Percentiles rank a stretch among this genome's conserved stretches.
phyloP scores from a whole-genome alignment of 1,140 invertebrate species.

The Mizuhopecten yessoensis region DNA sequence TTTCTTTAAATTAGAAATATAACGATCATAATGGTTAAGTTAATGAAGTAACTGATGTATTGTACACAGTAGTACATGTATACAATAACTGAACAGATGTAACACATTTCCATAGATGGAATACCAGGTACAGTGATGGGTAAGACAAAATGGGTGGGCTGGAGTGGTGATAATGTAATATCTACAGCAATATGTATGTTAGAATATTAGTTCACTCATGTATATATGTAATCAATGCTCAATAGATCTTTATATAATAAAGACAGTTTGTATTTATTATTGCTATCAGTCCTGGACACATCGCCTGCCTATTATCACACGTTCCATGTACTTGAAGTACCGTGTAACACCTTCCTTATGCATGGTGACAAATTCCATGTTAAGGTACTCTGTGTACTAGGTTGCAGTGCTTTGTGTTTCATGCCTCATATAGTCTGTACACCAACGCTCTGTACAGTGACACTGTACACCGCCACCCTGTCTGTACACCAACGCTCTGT shows the following conservation, averaged over 20 bases:
- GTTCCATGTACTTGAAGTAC: neutral
- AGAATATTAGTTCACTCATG: conserved; percentile 18
- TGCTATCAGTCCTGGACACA: neutral
- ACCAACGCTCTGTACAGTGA: neutral
- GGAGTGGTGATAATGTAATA: neutral
- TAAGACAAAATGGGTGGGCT: neutral
- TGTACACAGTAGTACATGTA: too few relatives aligned
- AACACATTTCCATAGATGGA: too few relatives aligned
- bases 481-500: neutral
- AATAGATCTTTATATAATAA: neutral
- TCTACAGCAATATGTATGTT: neutral
- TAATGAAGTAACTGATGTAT: too few relatives aligned
- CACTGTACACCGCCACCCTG: neutral
- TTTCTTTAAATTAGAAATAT: too few relatives aligned
- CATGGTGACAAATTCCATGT: neutral
- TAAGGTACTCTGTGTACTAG: neutral
- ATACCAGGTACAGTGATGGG: neutral
- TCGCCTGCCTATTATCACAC: neutral
- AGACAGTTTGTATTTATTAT: neutral
- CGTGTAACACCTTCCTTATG: neutral
- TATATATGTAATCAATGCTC: neutral
- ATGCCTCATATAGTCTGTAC: neutral
- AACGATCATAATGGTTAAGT: too few relatives aligned
- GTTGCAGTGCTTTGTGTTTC: neutral
- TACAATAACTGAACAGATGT: too few relatives aligned